Percentiles rank a stretch among this genome's conserved stretches.
These are phyloP conservation scores for Tamandua tetradactyla DNA, from an alignment of 2,797 vertebrate species.

Conservation along the genomic window DNA sequence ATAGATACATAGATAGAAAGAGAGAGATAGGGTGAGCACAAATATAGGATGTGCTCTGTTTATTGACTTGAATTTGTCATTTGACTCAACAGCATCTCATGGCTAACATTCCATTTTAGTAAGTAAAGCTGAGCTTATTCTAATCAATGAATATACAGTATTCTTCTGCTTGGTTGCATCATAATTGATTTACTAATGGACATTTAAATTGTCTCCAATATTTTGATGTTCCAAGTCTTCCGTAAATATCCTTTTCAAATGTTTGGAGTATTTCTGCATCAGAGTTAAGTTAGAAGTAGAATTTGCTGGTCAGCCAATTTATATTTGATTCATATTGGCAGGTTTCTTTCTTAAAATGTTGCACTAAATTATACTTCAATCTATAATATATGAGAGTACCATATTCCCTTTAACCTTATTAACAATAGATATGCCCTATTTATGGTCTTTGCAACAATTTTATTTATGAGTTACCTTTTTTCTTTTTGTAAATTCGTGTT, in stretches of 20 bases:
- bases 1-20: background rate
- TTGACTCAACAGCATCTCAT: background rate
- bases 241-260: background rate
- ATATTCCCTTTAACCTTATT: background rate
- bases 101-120: background rate
- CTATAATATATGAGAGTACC: background rate
- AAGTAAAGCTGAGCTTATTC: background rate
- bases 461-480: background rate
- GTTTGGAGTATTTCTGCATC: background rate
- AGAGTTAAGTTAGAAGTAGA: slow-evolving; percentile 40
- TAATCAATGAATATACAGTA: background rate
- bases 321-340: slow-evolving; percentile 58
- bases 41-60: accelerated
- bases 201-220: background rate
- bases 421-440: background rate
- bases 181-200: background rate
- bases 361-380: slow-evolving; percentile 38
- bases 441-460: slow-evolving; percentile 37
- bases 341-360: slow-evolving; percentile 50
- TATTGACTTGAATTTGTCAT: background rate
- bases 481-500: background rate
- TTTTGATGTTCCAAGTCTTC: background rate
- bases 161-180: background rate
- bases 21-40: background rate
- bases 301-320: slow-evolving; percentile 45